A percentile compares a stretch with the other conserved stretches of the same genome.
phyloP scores from a whole-genome alignment of 2,888 invertebrate genomes.

The Tryphoninae sp. region DNA sequence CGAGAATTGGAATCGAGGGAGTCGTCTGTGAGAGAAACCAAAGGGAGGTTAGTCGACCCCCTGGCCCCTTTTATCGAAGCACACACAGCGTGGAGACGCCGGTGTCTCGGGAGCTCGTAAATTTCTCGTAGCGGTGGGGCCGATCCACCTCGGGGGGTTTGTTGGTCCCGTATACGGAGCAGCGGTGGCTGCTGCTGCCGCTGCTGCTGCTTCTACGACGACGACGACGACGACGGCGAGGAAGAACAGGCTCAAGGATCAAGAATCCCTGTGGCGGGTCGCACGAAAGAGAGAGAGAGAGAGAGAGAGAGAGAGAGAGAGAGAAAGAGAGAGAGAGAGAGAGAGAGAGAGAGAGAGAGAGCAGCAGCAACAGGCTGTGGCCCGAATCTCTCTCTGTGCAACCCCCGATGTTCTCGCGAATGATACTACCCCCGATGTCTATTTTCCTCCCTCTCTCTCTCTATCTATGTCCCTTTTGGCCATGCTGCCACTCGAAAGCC shows the following conservation, averaged over 20 bases:
- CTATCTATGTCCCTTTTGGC: not conserved
- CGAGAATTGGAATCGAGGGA: slow-evolving; percentile 41
- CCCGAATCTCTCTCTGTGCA: slow-evolving; percentile 58
- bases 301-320: slow-evolving; percentile 32
- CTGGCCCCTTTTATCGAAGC: slow-evolving; percentile 35
- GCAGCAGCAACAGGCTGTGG: slow-evolving; percentile 78
- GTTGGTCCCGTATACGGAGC: slow-evolving; percentile 63
- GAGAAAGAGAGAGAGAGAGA: slow-evolving; percentile 11
- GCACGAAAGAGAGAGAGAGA: slow-evolving; percentile 33
- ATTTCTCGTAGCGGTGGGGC: slow-evolving; percentile 72
- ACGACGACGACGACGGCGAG: slow-evolving; percentile 32
- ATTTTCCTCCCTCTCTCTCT: not conserved
- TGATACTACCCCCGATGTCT: slow-evolving; percentile 37
- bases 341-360: slow-evolving; percentile 44
- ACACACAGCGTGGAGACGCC: slow-evolving; percentile 16
- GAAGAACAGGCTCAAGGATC: slow-evolving; percentile 74
- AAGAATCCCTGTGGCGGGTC: slow-evolving; percentile 76
- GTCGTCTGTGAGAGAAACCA: slow-evolving; percentile 20
- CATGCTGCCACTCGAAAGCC: slow-evolving; percentile 68
- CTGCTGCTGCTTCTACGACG: slow-evolving; percentile 44
- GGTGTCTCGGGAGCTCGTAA: slow-evolving; percentile 74
- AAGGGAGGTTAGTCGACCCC: slow-evolving; percentile 50
- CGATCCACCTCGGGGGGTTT: slow-evolving; percentile 72
- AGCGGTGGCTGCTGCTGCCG: slow-evolving; percentile 51
- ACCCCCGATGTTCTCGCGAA: slow-evolving; percentile 59